Evolutionary conservation across 2,113 vertebrate genomes (phyloP).

Genomic region (Canis aureus): DNA sequence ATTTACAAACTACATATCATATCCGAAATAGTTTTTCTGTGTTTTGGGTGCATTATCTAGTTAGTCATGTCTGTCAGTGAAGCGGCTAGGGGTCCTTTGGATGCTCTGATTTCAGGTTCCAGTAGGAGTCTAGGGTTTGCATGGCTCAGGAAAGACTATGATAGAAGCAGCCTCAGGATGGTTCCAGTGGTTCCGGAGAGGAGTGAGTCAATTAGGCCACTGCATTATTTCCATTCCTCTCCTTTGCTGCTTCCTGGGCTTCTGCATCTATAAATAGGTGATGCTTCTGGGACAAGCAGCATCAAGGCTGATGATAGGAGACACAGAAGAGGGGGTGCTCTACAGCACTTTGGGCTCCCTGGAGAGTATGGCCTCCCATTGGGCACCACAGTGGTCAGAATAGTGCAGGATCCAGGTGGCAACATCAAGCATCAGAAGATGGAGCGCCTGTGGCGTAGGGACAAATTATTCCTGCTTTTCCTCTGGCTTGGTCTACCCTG

Average conservation of each 20-base stretch:
- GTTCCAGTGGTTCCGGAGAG: neutral
- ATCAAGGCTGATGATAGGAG: neutral
- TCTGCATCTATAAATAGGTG: neutral
- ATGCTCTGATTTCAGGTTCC: neutral
- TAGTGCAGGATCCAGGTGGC: neutral
- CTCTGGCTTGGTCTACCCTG: neutral
- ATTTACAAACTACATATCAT: neutral
- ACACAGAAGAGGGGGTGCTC: no score
- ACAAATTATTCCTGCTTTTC: neutral
- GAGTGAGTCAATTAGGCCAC: neutral
- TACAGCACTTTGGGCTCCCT: neutral
- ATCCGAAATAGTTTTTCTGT: neutral
- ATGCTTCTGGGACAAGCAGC: neutral
- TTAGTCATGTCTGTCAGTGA: neutral
- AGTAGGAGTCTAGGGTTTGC: neutral
- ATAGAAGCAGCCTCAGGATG: fast-evolving
- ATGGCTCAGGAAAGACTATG: fast-evolving
- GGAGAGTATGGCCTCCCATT: no score
- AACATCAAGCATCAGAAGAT: neutral
- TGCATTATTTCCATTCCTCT: neutral
- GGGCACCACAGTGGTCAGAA: neutral
- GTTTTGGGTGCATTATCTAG: neutral
- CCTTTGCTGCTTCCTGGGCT: neutral
- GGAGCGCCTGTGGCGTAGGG: neutral
- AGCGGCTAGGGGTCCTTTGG: neutral